A percentile compares a stretch with the other conserved stretches of the same genome.
phyloP scores from a whole-genome alignment of 2,113 vertebrate species.

The Notarius quadriscutis region DNA sequence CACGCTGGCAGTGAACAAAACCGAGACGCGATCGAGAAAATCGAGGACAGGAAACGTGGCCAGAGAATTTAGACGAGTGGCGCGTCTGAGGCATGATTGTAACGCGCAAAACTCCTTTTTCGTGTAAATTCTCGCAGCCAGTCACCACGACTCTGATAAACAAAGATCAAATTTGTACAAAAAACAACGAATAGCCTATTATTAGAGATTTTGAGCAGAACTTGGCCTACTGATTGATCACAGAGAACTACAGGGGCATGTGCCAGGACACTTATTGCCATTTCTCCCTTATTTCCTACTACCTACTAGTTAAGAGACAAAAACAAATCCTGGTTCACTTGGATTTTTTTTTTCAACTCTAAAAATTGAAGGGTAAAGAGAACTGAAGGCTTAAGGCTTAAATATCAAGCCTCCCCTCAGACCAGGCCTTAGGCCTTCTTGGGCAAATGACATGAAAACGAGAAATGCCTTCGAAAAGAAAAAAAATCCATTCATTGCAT shows the following conservation, averaged over 20 bases:
- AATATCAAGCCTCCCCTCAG: slow-evolving; percentile 52
- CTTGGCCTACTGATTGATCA: not conserved
- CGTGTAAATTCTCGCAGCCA: slow-evolving; percentile 43
- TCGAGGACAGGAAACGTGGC: slow-evolving; percentile 31
- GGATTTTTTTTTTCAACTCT: not conserved
- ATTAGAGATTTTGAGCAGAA: slow-evolving; percentile 6
- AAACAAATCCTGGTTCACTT: slow-evolving; percentile 21
- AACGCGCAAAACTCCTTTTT: slow-evolving; percentile 35
- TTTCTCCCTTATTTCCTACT: slow-evolving; percentile 32
- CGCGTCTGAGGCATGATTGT: slow-evolving; percentile 45
- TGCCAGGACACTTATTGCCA: slow-evolving; percentile 46
- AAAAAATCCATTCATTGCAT: slow-evolving; percentile 5
- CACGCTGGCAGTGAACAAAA: slow-evolving; percentile 54
- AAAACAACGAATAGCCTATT: not conserved
- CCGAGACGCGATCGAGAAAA: slow-evolving; percentile 41
- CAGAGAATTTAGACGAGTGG: slow-evolving; percentile 42
- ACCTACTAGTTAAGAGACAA: not conserved
- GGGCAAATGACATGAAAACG: not conserved
- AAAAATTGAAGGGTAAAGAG: not conserved
- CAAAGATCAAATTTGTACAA: slow-evolving; percentile 29
- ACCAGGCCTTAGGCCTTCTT: slow-evolving; percentile 32
- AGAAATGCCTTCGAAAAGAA: slow-evolving; percentile 13
- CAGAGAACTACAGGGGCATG: slow-evolving; percentile 10
- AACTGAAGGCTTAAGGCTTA: slow-evolving; percentile 41
- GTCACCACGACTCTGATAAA: slow-evolving; percentile 23